Evolutionary conservation across 2,888 invertebrate genomes (phyloP).

Genomic region (Sarcophaga carnaria): DNA sequence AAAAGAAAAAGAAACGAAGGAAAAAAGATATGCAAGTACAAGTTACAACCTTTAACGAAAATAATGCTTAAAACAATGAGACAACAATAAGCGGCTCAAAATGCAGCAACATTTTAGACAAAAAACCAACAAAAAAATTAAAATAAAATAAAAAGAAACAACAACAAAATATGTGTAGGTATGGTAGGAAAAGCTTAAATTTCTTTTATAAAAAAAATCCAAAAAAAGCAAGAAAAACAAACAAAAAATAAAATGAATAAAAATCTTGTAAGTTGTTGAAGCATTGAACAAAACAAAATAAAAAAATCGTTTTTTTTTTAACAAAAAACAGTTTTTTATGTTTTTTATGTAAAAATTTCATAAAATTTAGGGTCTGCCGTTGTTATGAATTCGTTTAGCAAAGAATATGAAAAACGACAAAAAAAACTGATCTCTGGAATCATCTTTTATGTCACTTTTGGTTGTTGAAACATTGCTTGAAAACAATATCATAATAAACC

Average conservation of each 20-base stretch:
- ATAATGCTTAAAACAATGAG: slow-evolving; percentile 64
- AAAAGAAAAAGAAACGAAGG: background rate
- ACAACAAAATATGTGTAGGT: background rate
- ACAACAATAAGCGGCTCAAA: slow-evolving; percentile 59
- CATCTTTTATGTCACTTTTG: too few species aligned
- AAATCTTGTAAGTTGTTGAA: background rate
- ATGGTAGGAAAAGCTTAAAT: background rate
- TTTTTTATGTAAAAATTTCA: too few species aligned
- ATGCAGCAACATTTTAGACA: slow-evolving; percentile 29
- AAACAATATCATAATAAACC: too few species aligned
- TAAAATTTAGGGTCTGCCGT: too few species aligned
- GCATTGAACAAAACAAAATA: background rate
- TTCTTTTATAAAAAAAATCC: background rate
- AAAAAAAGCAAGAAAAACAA: background rate
- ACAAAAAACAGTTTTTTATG: fast-evolving
- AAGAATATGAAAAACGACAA: too few species aligned
- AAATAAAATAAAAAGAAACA: background rate
- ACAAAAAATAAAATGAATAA: background rate
- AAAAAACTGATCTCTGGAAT: too few species aligned
- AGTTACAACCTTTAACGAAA: slow-evolving; percentile 57
- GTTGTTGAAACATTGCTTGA: too few species aligned
- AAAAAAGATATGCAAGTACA: slow-evolving; percentile 33
- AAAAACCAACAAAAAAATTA: background rate
- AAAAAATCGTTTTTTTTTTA: background rate
- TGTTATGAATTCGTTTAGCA: too few species aligned